A percentile compares a stretch with the other conserved stretches of the same genome.
Conservation (phyloP, 2,888 invertebrate species). For the Hylaea fasciaria region DNA sequence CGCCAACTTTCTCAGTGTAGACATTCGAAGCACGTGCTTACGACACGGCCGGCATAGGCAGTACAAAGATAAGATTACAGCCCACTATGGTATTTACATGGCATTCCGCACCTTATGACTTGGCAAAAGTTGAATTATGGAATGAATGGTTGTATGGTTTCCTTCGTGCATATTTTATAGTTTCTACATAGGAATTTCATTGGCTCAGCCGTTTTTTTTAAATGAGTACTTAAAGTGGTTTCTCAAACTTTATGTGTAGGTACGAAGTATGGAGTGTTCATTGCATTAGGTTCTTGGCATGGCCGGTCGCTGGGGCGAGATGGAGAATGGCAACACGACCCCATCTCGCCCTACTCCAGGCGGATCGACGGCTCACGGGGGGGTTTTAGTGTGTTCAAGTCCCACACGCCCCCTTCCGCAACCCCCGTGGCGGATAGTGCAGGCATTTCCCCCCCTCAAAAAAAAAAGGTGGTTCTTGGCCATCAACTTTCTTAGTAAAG, state of each 20-base stretch:
- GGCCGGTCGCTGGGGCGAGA: no score
- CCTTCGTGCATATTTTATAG: conserved; percentile 32
- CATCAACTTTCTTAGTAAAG: conserved; percentile 42
- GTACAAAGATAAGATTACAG: conserved; percentile 54
- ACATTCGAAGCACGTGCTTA: conserved; percentile 69
- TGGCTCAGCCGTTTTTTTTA: conserved; percentile 44
- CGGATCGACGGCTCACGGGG: no score
- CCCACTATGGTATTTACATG: conserved; percentile 43
- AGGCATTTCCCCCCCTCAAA: no score
- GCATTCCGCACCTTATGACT: conserved; percentile 48
- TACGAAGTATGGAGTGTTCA: conserved; percentile 30
- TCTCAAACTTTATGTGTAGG: conserved; percentile 18
- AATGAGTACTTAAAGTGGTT: conserved; percentile 34
- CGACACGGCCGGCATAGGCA: conserved; percentile 49
- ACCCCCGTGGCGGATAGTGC: no score
- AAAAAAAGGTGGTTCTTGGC: conserved; percentile 31
- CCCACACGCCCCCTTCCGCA: no score
- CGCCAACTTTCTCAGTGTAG: conserved; percentile 71
- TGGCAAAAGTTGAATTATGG: conserved; percentile 31
- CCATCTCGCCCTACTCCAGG: no score
- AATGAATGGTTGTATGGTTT: conserved; percentile 14
- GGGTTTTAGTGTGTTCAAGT: no score
- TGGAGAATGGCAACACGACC: no score
- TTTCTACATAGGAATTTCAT: conserved; percentile 47
- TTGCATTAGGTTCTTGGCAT: no score